Base-by-base conservation (phyloP, 2,797 vertebrate species). In the Characodon lateralis region DNA sequence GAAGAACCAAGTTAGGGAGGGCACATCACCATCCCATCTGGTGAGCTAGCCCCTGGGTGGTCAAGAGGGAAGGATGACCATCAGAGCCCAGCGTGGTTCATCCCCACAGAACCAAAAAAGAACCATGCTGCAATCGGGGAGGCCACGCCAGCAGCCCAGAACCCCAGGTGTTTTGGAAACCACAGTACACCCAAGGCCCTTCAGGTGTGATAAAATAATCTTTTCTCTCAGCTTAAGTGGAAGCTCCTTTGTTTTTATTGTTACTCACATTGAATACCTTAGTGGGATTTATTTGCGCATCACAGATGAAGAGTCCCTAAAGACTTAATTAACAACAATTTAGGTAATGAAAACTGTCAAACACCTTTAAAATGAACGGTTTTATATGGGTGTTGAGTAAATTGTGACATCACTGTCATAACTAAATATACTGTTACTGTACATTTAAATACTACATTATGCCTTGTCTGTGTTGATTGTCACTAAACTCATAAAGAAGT, bases 221-320 rank as follows among this genome's bases (percentile, higher is more conserved):
- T 13, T 68, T 9, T 43, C 18, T 68, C 39, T 46, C 39, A 24
- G 66, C 12, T 7, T 26, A 16, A 43, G 12, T 46, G 5, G 24
- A 46, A 69, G 66, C 39, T 68, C 66, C 41, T 69, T 69, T 46
- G 22, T 46, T 68, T 68, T 68, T 46, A n/a, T 69, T 66, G 63
- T 66, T 24, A 66, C 63, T 46, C 41, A 6, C 41, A 46, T 69
- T 46, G 43, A 69, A 26, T 46, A 69, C 46, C 41, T 46, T 41
- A 2, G 43, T 69, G 66, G 66, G 66, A 69, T 69, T n/a, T 69
- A 69, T 69, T 69, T 69, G 66, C 46, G 41, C 66, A 41, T 69
- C 41, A 69, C 66, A 69, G 66, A 12, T 69, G 41, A 69, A 69
- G 65, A 43, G 41, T 43, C 41, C 66, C 66, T 22, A 69, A 69